These are phyloP conservation scores for Oreotrochilus melanogaster DNA, from an alignment of 2,113 vertebrate genomes.

Conservation along the genomic window DNA sequence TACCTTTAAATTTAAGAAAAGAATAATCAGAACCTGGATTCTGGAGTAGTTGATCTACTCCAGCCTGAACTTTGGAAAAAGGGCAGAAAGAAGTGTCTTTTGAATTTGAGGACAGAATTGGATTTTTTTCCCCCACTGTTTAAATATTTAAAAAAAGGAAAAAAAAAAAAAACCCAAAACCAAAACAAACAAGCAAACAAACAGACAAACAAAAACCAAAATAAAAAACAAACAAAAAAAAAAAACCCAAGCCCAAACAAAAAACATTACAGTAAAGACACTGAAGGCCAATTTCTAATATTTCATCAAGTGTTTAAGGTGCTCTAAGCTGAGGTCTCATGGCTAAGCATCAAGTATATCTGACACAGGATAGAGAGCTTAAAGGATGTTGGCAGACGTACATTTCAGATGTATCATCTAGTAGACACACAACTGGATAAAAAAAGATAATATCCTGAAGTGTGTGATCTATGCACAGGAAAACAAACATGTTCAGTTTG, in stretches of 20 bases:
- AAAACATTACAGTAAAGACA: background rate
- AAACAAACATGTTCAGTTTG: background rate
- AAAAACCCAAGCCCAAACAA: too few relatives aligned
- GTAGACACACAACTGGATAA: background rate
- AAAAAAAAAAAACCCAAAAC: too few relatives aligned
- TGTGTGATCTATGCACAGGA: background rate
- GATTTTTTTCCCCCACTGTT: rapidly evolving
- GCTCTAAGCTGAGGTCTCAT: background rate
- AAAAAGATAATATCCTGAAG: background rate
- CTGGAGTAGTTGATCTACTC: background rate
- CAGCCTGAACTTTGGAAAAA: background rate
- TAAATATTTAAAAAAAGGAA: background rate
- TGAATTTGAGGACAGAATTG: background rate
- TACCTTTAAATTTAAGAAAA: background rate
- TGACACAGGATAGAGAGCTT: background rate
- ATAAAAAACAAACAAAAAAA: too few relatives aligned
- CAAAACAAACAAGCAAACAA: too few relatives aligned
- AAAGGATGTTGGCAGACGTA: background rate
- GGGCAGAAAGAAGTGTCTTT: rapidly evolving
- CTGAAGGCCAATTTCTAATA: background rate
- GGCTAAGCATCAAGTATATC: background rate
- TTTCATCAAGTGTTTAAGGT: background rate
- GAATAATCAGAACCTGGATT: background rate
- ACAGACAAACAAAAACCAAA: too few relatives aligned
- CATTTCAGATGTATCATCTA: background rate